Percentiles rank a stretch among this genome's conserved stretches.
phyloP scores from a whole-genome alignment of 2,113 vertebrate genomes.

The Trematocara stigmaticum region DNA sequence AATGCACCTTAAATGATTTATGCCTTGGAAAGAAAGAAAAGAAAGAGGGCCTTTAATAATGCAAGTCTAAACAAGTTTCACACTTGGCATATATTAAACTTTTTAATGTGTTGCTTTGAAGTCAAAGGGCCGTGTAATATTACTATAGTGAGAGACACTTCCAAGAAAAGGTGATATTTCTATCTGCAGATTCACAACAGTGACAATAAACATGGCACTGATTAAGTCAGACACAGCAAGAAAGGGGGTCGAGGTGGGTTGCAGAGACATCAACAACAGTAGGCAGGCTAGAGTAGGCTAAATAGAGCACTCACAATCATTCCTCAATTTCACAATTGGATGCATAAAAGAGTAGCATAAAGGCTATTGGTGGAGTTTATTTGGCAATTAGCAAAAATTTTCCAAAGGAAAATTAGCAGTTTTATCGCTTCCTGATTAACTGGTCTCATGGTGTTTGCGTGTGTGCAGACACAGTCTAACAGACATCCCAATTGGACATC shows the following conservation, averaged over 20 bases:
- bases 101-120: neutral
- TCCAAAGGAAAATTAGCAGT: neutral
- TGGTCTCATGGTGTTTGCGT: neutral
- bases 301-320: neutral
- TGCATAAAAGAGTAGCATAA: neutral
- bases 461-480: neutral
- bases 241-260: neutral
- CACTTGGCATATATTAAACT: neutral
- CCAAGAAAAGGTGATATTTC: neutral
- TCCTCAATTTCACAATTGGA: neutral
- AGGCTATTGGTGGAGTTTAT: neutral
- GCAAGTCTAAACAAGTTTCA: neutral
- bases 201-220: neutral
- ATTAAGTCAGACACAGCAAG: neutral
- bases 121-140: neutral
- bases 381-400: neutral
- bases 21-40: neutral
- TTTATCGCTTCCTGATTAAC: neutral
- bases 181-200: neutral
- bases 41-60: neutral
- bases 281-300: neutral
- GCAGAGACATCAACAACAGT: neutral
- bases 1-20: neutral
- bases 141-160: neutral
- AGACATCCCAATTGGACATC: neutral